A percentile compares a stretch with the other conserved stretches of the same genome.
Conservation (phyloP, 2,888 invertebrate species). For the Nephrotoma guestfalica region DNA sequence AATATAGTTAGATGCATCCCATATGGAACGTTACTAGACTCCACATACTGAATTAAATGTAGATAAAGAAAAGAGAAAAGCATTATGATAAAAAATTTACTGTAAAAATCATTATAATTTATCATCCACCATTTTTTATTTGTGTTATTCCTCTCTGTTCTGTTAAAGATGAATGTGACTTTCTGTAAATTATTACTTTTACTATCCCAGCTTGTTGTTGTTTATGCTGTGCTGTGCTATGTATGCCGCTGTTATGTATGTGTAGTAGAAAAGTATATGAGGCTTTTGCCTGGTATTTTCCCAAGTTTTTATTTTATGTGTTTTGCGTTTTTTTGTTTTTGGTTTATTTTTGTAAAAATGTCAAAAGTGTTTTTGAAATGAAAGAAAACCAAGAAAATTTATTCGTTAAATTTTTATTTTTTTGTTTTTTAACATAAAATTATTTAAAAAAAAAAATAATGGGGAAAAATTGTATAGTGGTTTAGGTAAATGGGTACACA, state of each 20-base stretch:
- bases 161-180: neutral
- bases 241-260: neutral
- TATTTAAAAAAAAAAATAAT: neutral
- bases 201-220: neutral
- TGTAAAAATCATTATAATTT: neutral
- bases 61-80: neutral
- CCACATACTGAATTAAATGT: neutral
- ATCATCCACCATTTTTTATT: neutral
- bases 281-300: neutral
- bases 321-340: neutral
- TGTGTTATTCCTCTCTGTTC: neutral
- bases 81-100: neutral
- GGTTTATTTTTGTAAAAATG: neutral
- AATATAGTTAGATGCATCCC: neutral
- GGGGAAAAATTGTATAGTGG: neutral
- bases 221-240: neutral
- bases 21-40: neutral
- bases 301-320: neutral
- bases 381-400: neutral
- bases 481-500: neutral
- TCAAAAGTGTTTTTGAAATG: neutral
- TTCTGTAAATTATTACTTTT: neutral
- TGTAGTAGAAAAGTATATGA: neutral
- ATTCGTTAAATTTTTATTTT: neutral
- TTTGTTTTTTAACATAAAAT: neutral